Evolutionary conservation across 2,888 invertebrate species (phyloP).

Genomic region (Gryllus longicercus): DNA sequence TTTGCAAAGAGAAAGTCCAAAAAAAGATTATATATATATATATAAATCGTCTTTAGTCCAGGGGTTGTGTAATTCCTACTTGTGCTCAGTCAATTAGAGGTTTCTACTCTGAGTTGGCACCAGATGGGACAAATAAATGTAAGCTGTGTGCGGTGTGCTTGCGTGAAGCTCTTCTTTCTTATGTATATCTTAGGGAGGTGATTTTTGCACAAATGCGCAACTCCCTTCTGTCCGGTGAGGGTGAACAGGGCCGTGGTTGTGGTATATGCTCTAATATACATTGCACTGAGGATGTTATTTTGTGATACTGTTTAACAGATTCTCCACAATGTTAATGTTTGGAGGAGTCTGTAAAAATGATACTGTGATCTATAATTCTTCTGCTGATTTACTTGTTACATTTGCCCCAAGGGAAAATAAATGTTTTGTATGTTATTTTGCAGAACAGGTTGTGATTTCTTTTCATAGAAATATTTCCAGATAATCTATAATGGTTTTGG

Average conservation of each 20-base stretch:
- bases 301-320: neutral
- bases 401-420: neutral
- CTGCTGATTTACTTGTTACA: neutral
- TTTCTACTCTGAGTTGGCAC: constrained; percentile 3
- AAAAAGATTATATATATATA: constrained; percentile 31
- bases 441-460: constrained; percentile 3
- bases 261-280: constrained; percentile 5
- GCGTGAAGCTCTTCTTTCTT: constrained; percentile 1
- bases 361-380: neutral
- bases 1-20: constrained; percentile 34
- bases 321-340: neutral
- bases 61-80: constrained; percentile 36
- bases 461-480: constrained; percentile 11
- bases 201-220: neutral
- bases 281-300: neutral
- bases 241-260: constrained; percentile 17
- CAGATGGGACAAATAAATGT: constrained; percentile 3
- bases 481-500: constrained; percentile 4
- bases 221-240: neutral
- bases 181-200: neutral
- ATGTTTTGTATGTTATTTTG: neutral
- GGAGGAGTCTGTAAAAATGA: neutral
- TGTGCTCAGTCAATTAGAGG: constrained; percentile 30
- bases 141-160: constrained; percentile 10
- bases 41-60: constrained; percentile 32